Conservation (phyloP, 1,140 invertebrate species). For the Psix sp. region DNA sequence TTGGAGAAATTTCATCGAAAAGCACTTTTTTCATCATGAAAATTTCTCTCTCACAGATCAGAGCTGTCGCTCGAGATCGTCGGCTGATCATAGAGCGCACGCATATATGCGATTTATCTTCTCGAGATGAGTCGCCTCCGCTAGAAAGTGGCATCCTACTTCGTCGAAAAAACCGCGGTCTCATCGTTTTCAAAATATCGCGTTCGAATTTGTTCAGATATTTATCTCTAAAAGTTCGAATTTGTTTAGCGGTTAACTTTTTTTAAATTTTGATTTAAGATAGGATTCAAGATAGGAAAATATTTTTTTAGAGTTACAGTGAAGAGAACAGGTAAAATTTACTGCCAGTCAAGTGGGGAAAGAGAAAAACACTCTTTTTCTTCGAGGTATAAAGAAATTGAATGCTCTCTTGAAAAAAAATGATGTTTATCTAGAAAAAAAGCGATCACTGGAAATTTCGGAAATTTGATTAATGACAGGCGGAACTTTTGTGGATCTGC, state of each 20-base stretch:
- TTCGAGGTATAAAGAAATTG: conserved; percentile 1
- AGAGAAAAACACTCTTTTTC: conserved; percentile 7
- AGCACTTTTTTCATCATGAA: conserved; percentile 34
- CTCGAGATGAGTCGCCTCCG: conserved; percentile 15
- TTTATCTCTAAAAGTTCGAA: too few relatives aligned
- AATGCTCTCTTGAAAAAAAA: conserved; percentile 6
- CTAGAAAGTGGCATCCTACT: conserved; percentile 48
- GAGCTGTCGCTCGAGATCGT: conserved; percentile 46
- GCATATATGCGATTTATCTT: conserved; percentile 48
- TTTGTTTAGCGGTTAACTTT: too few relatives aligned
- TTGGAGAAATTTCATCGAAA: conserved; percentile 13
- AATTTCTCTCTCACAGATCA: conserved; percentile 54
- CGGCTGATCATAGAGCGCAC: conserved; percentile 42
- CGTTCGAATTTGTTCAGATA: too few relatives aligned
- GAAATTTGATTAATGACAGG: conserved; percentile 28
- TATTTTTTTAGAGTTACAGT: not conserved
- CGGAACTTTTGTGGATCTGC: conserved; percentile 4
- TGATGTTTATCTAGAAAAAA: too few relatives aligned
- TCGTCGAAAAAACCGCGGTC: conserved; percentile 18
- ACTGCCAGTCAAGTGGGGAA: not conserved
- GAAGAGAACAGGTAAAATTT: conserved; percentile 3
- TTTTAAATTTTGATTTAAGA: too few relatives aligned
- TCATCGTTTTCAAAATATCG: too few relatives aligned
- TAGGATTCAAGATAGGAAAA: not conserved
- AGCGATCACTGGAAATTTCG: conserved; percentile 18